Percentiles rank a stretch among this genome's conserved stretches.
Evolutionary conservation across 1,140 invertebrate species (phyloP).

Genomic region (Rhagoletis pomonella): DNA sequence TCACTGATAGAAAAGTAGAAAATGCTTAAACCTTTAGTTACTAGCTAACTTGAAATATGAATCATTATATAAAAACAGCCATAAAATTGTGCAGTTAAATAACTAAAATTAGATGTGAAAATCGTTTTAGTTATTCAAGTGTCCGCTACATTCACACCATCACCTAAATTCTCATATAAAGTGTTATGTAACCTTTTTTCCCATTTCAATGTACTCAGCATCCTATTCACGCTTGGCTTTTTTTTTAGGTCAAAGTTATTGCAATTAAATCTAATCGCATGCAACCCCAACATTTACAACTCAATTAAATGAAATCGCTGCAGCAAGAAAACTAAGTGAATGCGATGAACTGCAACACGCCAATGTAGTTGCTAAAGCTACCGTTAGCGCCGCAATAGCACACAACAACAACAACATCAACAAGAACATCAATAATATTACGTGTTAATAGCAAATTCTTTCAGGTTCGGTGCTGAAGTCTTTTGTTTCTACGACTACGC

Average conservation of each 20-base stretch:
- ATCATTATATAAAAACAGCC: too few species aligned
- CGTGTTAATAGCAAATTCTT: not conserved
- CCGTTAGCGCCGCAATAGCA: not conserved
- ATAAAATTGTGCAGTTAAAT: not conserved
- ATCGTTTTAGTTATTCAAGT: too few species aligned
- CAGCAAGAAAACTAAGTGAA: not conserved
- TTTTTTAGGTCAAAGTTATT: conserved; percentile 29
- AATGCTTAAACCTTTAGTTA: not conserved
- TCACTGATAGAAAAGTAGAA: not conserved
- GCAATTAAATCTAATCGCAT: not conserved
- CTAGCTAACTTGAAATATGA: not conserved
- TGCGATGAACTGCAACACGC: not conserved
- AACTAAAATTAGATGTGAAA: not conserved
- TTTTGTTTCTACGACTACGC: not conserved
- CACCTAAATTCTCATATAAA: not conserved
- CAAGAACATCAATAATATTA: not conserved
- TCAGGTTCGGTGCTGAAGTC: conserved; percentile 29
- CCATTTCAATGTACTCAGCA: too few species aligned
- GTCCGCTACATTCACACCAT: not conserved
- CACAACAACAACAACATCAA: conserved; percentile 7
- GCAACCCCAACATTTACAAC: conserved; percentile 28
- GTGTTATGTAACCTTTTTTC: not conserved
- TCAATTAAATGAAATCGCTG: not conserved
- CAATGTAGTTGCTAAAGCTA: not conserved
- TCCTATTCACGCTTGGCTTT: not conserved